Percentiles rank a stretch among this genome's conserved stretches.
Conservation (phyloP, 1,140 invertebrate species). For the Lepidurus packardi region DNA sequence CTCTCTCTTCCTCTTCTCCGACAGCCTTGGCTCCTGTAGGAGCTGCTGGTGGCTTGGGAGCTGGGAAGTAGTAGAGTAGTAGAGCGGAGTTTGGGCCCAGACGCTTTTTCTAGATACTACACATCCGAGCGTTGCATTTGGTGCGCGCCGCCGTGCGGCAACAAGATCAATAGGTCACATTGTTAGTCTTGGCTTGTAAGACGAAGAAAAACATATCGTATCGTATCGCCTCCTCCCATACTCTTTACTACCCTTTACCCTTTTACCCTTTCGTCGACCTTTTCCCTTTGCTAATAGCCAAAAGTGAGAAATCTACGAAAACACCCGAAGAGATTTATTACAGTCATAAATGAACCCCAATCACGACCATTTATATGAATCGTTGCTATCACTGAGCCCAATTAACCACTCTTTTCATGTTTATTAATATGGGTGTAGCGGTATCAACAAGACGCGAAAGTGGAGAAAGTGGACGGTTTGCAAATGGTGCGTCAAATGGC, state of each 20-base stretch:
- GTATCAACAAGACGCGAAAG: conserved; percentile 67
- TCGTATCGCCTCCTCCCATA: background rate
- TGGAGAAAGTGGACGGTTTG: conserved; percentile 72
- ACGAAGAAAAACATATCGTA: conserved; percentile 8
- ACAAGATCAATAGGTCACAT: conserved; percentile 19
- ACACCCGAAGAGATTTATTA: background rate
- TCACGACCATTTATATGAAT: background rate
- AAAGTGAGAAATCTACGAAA: background rate
- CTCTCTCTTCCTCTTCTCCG: background rate
- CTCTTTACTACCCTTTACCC: background rate
- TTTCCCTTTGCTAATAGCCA: background rate
- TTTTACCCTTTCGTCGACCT: background rate
- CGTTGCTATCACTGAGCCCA: too few species aligned
- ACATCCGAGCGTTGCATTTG: background rate
- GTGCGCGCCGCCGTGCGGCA: conserved; percentile 4
- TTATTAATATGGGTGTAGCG: conserved; percentile 52
- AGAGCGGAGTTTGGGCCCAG: background rate
- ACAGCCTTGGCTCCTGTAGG: background rate
- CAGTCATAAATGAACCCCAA: background rate
- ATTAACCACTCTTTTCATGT: background rate
- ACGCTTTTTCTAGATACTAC: background rate
- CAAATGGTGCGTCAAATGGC: conserved; percentile 74
- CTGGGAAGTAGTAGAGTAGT: background rate
- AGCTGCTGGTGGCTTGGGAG: background rate
- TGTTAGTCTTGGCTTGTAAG: background rate